Evolutionary conservation across 2,113 vertebrate genomes (phyloP), one percentile per base, ranked within the genome.

Genomic region (Hypocryptadius cinnamomeus): DNA sequence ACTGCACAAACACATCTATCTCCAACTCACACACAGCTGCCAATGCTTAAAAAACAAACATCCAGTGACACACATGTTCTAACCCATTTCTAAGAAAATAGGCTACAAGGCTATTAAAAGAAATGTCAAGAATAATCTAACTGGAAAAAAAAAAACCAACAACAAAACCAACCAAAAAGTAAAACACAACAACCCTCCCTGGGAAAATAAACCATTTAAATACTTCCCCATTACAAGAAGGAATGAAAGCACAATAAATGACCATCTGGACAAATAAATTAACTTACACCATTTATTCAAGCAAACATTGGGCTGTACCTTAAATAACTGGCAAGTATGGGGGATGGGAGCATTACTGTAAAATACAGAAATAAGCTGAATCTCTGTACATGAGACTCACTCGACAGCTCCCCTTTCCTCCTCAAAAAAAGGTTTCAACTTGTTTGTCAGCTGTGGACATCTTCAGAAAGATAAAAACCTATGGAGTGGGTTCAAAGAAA

Each of bases 61-160:
- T 83, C 76, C 82, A 94, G 84, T 95, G 94, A 86, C 92, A 93
- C 88, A 91, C 88, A 92, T 91, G 92, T 95, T 94, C 94, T 96
- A 91, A 89, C 87, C 90, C 87, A 79, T 94, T 96, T 95, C 91
- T 96, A 95, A 95, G 95, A 95, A 96, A 96, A 90, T 81, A 85
- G 92, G 92, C 76, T 80, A 87, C 65, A 82, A 92, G 72, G 79
- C 65, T 96, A 94, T 89, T 96, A 96, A 95, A 97, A 95, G 93
- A 89, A 93, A 91, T 39, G 66, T 30, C 24, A 51, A 85, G 85
- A 94, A 95, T 83, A 81, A 83, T 72, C 69, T 93, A 85, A 78
- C 42, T 76, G 89, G 66, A 92, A 56, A 79, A 91, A 80, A 74
- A 84, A 39, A 37, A 90, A 73, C n/a, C n/a, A n/a, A n/a, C n/a